These are phyloP conservation scores for Tinea trinotella DNA, from an alignment of 2,888 invertebrate genomes.

Conservation along the genomic window DNA sequence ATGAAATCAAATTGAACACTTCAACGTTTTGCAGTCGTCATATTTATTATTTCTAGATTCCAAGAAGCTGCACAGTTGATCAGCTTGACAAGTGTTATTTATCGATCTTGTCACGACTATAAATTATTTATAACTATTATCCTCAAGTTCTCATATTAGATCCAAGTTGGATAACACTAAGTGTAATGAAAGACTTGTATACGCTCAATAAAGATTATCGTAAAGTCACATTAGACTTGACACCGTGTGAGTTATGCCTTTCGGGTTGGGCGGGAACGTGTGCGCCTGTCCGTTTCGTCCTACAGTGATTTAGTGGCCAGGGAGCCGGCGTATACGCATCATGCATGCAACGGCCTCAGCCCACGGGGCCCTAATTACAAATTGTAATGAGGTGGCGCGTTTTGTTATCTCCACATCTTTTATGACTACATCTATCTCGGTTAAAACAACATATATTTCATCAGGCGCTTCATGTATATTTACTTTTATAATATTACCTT, in stretches of 20 bases:
- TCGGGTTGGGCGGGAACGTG: conserved; percentile 31
- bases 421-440: conserved; percentile 10
- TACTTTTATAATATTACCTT: background rate
- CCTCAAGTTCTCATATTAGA: conserved; percentile 6
- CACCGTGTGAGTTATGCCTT: conserved; percentile 38
- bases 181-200: conserved; percentile 3
- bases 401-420: conserved; percentile 6
- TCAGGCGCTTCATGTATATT: background rate
- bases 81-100: conserved; percentile 9
- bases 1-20: background rate
- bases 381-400: conserved; percentile 57
- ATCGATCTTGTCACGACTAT: conserved; percentile 8
- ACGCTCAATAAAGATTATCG: conserved; percentile 17
- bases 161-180: conserved; percentile 5
- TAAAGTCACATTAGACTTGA: conserved; percentile 18
- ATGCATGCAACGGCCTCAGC: conserved; percentile 30
- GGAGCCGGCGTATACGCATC: conserved; percentile 38
- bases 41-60: conserved; percentile 6
- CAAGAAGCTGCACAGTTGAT: conserved; percentile 7
- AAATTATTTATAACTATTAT: conserved; percentile 10
- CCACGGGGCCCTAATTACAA: conserved; percentile 66
- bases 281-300: conserved; percentile 3
- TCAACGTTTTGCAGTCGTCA: background rate
- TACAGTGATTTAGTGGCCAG: conserved; percentile 57
- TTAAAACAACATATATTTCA: background rate